Evolutionary conservation across 1,140 invertebrate genomes (phyloP), one percentile per base, ranked within the genome.

Genomic region (Zaprionus ghesquierei): DNA sequence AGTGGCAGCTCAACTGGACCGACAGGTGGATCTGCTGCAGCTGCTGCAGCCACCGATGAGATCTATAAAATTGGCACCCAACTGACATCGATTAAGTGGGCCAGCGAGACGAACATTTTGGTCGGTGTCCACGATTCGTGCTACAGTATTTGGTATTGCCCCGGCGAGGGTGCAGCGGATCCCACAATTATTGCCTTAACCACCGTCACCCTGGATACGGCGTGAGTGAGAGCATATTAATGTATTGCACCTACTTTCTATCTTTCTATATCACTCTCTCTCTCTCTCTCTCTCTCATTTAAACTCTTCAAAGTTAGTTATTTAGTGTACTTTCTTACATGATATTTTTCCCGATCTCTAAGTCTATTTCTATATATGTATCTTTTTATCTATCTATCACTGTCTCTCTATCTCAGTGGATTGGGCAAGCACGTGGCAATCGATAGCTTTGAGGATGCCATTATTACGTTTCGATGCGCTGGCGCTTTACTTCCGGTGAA

Each of bases 131-230:
- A 97, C 73, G 97, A 98, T 77, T 94, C 95, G 0, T 95, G 94
- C 77, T 92, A 98, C 20, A 95, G 95, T 20, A 94, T 98, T n/a
- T 98, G 97, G 96, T 95, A 96, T 72, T 97, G 96, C 90, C 98
- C 98, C 0, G 94, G 94, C 35, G 94, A 95, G 22, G 93, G 95
- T 1, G 96, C 94, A 78, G 94, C 95, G 23, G 97, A 98, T 93
- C 93, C 94, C 49, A 95, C 96, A 64, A 92, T 98, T 5, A 86
- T 94, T 33, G 92, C 92, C 5, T 54, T 94, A 3, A 93, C 93
- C 20, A 93, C 93, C 0, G 72, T 93, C 2, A 90, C 92, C 10
- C 81, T 93, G 59, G 93, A 93, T 68, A 92, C 93, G 0, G 84
- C 92, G 76, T 96, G 96, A 91, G 95, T 95, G 75, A 94, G 94